Conservation (phyloP, 2,113 vertebrate genomes). For the Sinosuthora webbiana region DNA sequence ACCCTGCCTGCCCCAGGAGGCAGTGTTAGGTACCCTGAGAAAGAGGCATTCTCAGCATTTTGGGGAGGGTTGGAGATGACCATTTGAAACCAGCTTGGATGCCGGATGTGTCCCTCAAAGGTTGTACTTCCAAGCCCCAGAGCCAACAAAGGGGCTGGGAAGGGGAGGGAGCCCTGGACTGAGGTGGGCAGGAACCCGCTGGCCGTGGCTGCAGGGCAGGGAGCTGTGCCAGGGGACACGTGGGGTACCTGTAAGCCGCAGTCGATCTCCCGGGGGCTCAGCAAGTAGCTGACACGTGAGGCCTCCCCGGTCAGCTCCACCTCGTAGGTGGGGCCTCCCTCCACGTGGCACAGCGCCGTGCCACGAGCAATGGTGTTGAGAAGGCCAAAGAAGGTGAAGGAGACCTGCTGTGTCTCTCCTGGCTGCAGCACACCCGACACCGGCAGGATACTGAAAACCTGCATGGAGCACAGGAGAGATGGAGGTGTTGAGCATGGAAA, state of each 20-base stretch:
- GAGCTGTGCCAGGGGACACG: background rate
- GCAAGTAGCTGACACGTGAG: slow-evolving; percentile 73
- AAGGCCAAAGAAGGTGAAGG: too few relatives aligned
- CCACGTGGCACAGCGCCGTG: too few relatives aligned
- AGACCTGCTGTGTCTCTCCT: slow-evolving; percentile 69
- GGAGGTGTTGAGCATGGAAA: rapidly evolving
- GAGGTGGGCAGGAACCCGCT: rapidly evolving
- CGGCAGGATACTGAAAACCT: slow-evolving; percentile 88
- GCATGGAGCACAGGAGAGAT: background rate
- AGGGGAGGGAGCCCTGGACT: background rate
- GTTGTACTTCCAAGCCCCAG: background rate
- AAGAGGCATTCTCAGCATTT: too few relatives aligned
- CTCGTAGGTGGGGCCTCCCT: too few relatives aligned
- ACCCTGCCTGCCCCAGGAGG: too few relatives aligned
- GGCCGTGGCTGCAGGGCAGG: background rate
- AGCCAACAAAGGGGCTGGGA: background rate
- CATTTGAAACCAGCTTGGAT: background rate
- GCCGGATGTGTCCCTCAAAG: background rate
- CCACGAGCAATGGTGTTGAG: too few relatives aligned
- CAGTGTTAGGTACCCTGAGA: too few relatives aligned
- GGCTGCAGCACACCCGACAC: slow-evolving; percentile 77
- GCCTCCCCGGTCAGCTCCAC: slow-evolving; percentile 77
- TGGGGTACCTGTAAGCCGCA: slow-evolving; percentile 80
- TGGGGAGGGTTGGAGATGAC: background rate
- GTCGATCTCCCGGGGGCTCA: slow-evolving; percentile 73